Conservation (phyloP, 1,140 invertebrate genomes). For the Schlechtendalia chinensis region DNA sequence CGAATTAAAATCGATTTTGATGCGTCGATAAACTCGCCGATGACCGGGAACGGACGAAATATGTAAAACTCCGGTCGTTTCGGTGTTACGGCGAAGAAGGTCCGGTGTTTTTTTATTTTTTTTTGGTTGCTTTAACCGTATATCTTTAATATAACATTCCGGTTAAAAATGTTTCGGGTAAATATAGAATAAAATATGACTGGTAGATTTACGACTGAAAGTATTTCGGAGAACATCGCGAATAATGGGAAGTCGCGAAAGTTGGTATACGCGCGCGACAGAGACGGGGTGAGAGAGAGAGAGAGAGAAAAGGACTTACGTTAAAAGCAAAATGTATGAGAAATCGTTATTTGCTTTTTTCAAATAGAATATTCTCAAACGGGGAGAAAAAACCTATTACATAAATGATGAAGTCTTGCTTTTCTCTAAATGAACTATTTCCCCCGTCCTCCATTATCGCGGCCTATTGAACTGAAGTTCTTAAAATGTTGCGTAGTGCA, state of each 20-base stretch:
- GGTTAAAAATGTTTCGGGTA: no score
- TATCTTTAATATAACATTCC: no score
- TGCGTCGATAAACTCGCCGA: conserved; percentile 3
- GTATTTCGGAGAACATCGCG: neutral
- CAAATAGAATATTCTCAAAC: neutral
- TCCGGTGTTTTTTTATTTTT: no score
- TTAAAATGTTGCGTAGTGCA: neutral
- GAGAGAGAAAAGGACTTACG: neutral
- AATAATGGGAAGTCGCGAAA: neutral
- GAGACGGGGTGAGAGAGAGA: neutral
- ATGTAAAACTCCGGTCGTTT: neutral
- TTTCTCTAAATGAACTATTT: neutral
- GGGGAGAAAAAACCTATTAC: neutral
- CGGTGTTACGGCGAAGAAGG: no score
- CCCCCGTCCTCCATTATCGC: conserved; percentile 15
- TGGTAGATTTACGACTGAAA: neutral
- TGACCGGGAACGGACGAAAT: conserved; percentile 2
- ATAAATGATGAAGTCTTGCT: neutral
- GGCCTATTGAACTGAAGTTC: conserved; percentile 2
- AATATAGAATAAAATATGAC: no score
- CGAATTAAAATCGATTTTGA: conserved; percentile 41
- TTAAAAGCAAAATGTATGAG: conserved; percentile 4
- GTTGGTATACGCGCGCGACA: neutral
- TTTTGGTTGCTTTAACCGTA: no score
- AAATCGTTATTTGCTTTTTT: neutral